phyloP scores from a whole-genome alignment of 2,797 vertebrate species.

The Phyllotis vaccarum region DNA sequence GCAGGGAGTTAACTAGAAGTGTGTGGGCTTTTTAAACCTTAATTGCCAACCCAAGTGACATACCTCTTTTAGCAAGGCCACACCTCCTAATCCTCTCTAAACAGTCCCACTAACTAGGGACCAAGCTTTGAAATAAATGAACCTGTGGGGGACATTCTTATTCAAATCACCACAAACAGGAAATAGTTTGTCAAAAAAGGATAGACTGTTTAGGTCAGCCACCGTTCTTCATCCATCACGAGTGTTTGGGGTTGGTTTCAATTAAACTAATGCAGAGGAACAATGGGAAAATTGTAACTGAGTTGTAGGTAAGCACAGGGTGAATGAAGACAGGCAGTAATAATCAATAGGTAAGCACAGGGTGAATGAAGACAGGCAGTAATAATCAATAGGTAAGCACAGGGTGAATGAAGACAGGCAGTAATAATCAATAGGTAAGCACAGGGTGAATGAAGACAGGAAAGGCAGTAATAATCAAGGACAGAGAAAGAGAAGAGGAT shows the following conservation, averaged over 20 bases:
- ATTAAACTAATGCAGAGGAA: not conserved
- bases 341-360: not conserved
- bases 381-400: not conserved
- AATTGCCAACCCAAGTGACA: not conserved
- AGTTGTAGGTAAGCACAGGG: not conserved
- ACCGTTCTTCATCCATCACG: not conserved
- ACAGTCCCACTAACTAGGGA: not conserved
- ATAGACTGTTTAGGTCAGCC: not conserved
- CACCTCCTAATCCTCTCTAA: not conserved
- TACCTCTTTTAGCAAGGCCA: not conserved
- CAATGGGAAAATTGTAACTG: not conserved
- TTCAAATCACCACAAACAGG: not conserved
- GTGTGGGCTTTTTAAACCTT: not conserved
- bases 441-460: not conserved
- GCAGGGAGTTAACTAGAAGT: not conserved
- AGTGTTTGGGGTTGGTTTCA: not conserved
- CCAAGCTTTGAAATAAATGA: not conserved
- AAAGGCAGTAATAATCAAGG: no score
- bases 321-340: not conserved
- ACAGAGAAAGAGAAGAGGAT: not conserved
- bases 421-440: not conserved
- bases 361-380: not conserved
- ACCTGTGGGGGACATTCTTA: not conserved
- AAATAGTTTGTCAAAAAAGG: not conserved
- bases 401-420: not conserved